Evolutionary conservation across 1,140 invertebrate species (phyloP).

Genomic region (Hormaphis cornu): DNA sequence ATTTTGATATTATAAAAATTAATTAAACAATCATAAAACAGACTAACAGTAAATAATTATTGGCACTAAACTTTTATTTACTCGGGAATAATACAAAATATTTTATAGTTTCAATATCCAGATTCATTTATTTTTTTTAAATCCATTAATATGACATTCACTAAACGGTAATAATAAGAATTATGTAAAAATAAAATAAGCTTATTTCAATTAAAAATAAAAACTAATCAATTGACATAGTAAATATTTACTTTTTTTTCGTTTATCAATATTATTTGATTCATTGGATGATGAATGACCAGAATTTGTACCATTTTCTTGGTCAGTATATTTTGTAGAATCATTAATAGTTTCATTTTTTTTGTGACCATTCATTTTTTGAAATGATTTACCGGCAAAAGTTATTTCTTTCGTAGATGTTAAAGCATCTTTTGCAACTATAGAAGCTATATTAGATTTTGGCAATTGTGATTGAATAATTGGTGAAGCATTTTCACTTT

Average conservation of each 20-base stretch:
- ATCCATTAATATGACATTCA: too few species aligned
- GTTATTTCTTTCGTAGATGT: conserved; percentile 1
- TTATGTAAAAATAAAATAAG: too few species aligned
- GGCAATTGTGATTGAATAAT: background rate
- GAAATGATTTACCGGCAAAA: background rate
- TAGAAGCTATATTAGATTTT: conserved; percentile 3
- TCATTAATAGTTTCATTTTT: conserved; percentile 12
- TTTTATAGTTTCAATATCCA: too few species aligned
- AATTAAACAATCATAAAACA: too few species aligned
- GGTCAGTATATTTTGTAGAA: background rate
- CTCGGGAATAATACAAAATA: too few species aligned
- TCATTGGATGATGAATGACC: conserved; percentile 28
- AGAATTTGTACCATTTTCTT: conserved; percentile 23
- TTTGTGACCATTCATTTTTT: background rate
- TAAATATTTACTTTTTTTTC: conserved; percentile 14
- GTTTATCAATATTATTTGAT: conserved; percentile 22
- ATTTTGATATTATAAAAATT: too few species aligned
- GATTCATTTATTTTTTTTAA: too few species aligned
- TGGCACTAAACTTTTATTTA: too few species aligned
- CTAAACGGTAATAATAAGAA: too few species aligned
- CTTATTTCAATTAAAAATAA: background rate
- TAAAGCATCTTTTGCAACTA: background rate
- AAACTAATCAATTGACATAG: background rate
- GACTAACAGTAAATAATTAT: too few species aligned
- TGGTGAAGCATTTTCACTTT: background rate